Base-by-base conservation (phyloP, 2,888 invertebrate genomes). In the Allophyes oxyacanthae region DNA sequence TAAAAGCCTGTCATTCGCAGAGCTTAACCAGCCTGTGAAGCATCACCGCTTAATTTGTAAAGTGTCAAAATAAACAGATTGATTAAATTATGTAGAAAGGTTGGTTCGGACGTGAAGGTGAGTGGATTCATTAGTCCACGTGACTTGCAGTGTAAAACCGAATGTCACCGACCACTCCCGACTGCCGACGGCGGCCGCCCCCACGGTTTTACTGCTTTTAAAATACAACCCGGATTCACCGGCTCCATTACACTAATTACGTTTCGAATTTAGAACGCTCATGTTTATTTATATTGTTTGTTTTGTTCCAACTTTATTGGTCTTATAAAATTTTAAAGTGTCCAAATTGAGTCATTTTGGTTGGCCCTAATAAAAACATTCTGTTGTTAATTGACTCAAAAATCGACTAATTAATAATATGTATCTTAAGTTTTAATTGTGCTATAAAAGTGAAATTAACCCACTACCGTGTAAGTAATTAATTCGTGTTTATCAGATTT, bases 61-160 rank as follows among this genome's bases (percentile, higher is more conserved):
- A 79, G 84, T 84, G 85, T 86, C 84, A 87, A 85, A 85, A 85
- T 83, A 85, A 85, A 86, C 81, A 82, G 78, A 85, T 85, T 85
- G 81, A 87, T 89, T 86, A 81, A 88, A 84, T 87, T 85, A 88
- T 85, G 82, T 82, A 86, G 82, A 83, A 81, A 83, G 81, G 79
- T 73, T 70, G 74, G 66, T 68, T 76, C 73, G 77, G 75, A 80
- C 77, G 77, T 77, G 75, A 68, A 79, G 77, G 77, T 81, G 85
- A 90, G 86, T 87, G 83, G 82, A 84, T 87, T 89, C 91, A 90
- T 91, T 90, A 92, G 83, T 77, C 72, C 88, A 89, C 87, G 88
- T 92, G 92, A 91, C 92, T 90, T 91, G 90, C 91, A 88, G 80
- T 59, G 69, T 73, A 65, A 75, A 75, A 78, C 77, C 80, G 80